Conservation (phyloP, 2,888 invertebrate species). For the Epistrophe eligans region DNA sequence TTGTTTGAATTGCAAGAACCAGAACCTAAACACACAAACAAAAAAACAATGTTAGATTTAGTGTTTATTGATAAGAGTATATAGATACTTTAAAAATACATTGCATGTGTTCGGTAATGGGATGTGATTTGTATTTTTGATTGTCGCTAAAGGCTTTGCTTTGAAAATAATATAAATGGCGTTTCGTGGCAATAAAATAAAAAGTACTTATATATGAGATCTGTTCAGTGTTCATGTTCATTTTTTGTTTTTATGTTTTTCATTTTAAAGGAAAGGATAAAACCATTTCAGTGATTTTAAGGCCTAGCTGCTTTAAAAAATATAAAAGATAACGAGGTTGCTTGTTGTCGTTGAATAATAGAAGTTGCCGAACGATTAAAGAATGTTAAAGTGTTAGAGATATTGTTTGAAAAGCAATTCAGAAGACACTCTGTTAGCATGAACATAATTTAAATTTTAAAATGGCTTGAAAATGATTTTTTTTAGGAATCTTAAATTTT, state of each 20-base stretch:
- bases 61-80: constrained; percentile 50
- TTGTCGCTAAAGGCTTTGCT: constrained; percentile 3
- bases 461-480: no score
- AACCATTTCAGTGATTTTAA: no score
- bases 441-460: no score
- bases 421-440: no score
- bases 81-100: constrained; percentile 34
- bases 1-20: no score
- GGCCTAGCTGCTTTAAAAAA: no score
- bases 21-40: background rate
- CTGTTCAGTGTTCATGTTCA: background rate
- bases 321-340: no score
- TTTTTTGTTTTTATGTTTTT: background rate
- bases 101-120: constrained; percentile 63
- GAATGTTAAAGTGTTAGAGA: no score
- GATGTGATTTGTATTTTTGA: constrained; percentile 46
- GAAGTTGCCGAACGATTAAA: no score
- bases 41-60: constrained; percentile 19
- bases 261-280: background rate
- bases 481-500: no score
- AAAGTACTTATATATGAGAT: background rate
- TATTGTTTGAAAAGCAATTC: no score
- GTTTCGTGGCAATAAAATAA: constrained; percentile 11
- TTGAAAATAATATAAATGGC: background rate
- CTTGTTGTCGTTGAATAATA: no score